Conservation (phyloP, 2,797 vertebrate genomes). For the Macropus fuliginosus region DNA sequence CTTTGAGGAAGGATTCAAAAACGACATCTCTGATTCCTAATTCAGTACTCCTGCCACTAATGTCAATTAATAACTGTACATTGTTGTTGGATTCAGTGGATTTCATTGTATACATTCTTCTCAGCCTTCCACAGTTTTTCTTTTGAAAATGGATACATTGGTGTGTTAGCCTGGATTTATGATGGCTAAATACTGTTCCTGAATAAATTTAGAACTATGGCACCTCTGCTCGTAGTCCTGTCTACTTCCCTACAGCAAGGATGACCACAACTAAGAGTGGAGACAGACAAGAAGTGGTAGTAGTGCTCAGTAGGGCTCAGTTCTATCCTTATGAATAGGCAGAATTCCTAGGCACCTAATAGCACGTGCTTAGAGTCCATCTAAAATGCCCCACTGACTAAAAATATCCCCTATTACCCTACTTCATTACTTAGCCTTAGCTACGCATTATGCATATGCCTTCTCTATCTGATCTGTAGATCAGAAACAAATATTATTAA, state of each 20-base stretch:
- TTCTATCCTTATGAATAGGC: neutral
- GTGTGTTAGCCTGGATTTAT: slow-evolving; percentile 57
- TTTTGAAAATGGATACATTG: slow-evolving; percentile 60
- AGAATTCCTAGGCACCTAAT: neutral
- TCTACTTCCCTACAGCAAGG: neutral
- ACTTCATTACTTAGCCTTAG: neutral
- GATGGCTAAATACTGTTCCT: slow-evolving; percentile 57
- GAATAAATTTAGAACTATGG: neutral
- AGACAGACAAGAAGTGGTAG: neutral
- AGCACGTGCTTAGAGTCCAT: neutral
- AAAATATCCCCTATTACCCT: neutral
- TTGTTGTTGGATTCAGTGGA: neutral
- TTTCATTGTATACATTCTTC: neutral
- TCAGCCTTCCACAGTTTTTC: slow-evolving; percentile 25
- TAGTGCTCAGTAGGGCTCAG: neutral
- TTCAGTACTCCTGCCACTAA: neutral
- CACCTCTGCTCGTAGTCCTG: neutral
- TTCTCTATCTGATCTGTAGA: no score
- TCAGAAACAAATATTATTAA: neutral
- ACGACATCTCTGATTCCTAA: neutral
- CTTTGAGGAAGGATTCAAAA: neutral
- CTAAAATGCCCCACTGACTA: neutral
- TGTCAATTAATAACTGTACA: neutral
- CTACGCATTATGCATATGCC: neutral
- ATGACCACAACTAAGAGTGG: neutral